Conservation (phyloP, 1,140 invertebrate species). For the Aphidius ervi region DNA sequence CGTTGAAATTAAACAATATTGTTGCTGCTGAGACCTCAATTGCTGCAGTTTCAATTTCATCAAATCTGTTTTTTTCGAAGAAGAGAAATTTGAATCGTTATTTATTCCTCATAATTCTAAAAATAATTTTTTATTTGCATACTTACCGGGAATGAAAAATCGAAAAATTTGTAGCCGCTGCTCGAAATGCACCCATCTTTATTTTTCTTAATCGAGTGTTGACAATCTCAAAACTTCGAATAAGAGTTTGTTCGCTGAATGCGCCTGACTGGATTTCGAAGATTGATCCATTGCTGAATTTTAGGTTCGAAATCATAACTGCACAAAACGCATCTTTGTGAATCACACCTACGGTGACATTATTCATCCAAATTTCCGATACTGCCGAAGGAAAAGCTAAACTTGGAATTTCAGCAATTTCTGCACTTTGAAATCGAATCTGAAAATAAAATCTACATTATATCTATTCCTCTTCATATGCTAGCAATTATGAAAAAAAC, state of each 20-base stretch:
- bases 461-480: too few species aligned
- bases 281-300: constrained; percentile 61
- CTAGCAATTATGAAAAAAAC: too few species aligned
- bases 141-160: constrained; percentile 62
- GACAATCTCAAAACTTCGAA: constrained; percentile 59
- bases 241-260: constrained; percentile 61
- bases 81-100: background rate
- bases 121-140: constrained; percentile 7
- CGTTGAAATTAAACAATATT: constrained; percentile 59
- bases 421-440: constrained; percentile 64
- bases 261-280: constrained; percentile 59
- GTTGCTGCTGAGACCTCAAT: constrained; percentile 61
- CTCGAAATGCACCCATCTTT: constrained; percentile 58
- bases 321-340: constrained; percentile 62
- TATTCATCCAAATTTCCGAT: constrained; percentile 58
- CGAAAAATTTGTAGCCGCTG: constrained; percentile 61
- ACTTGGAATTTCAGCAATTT: constrained; percentile 56
- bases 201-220: constrained; percentile 59
- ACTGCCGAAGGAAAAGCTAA: constrained; percentile 63
- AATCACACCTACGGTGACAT: constrained; percentile 56
- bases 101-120: background rate
- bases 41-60: constrained; percentile 57
- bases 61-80: background rate
- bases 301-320: constrained; percentile 59
- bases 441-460: constrained; percentile 45